Conservation (phyloP, 2,113 vertebrate species). For the Morone chrysops region DNA sequence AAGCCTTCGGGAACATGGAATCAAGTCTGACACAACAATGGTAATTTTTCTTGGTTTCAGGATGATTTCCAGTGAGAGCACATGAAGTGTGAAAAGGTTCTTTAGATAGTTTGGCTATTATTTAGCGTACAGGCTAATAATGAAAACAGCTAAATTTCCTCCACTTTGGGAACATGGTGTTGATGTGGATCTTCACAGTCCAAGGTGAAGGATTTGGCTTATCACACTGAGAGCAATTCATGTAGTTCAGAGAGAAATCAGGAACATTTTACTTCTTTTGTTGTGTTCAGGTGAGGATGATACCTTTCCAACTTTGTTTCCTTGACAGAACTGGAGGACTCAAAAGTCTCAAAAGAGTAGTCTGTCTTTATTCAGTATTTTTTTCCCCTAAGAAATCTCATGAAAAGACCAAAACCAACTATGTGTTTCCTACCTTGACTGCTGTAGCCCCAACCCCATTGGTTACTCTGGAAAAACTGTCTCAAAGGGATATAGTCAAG, state of each 20-base stretch:
- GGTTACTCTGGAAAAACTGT: not conserved
- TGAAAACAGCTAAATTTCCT: not conserved
- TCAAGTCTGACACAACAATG: slow-evolving; percentile 21
- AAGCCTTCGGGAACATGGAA: not conserved
- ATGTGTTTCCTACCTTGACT: not conserved
- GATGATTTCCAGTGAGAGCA: slow-evolving; percentile 40
- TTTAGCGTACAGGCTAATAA: slow-evolving; percentile 7
- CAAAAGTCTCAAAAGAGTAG: not conserved
- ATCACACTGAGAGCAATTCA: not conserved
- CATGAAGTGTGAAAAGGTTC: slow-evolving; percentile 24
- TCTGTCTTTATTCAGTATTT: not conserved
- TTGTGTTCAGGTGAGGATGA: not conserved
- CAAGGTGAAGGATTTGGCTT: slow-evolving; percentile 4
- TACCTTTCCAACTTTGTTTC: not conserved
- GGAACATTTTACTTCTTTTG: not conserved
- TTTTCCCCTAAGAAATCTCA: not conserved
- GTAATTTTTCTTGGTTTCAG: slow-evolving; percentile 1
- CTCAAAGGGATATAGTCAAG: not conserved
- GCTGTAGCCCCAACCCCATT: not conserved
- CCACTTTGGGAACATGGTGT: not conserved
- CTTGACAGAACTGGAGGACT: not conserved
- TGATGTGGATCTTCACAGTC: slow-evolving; percentile 4
- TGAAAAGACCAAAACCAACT: not conserved
- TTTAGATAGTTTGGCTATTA: slow-evolving; percentile 20
- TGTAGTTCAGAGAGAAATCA: not conserved